Base-by-base conservation (phyloP, 1,140 invertebrate species). In the Uloborus diversus region DNA sequence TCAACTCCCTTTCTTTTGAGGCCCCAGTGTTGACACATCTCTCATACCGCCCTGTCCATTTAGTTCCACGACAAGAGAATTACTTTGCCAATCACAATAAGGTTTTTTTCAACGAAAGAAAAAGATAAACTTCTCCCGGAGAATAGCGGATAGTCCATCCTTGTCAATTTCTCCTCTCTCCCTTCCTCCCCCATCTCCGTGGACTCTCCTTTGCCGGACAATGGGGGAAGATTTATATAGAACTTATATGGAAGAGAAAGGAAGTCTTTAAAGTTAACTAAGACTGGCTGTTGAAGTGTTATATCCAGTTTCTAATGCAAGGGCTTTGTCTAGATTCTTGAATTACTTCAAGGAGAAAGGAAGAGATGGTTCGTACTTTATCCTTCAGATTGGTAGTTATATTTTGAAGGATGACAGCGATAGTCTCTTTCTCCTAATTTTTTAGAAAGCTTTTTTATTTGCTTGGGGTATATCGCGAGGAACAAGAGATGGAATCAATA, bases 61-160 rank as follows among this genome's bases (percentile, higher is more conserved):
- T 75, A 75, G 59, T 11, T 11, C 70, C 9, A 59, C 70, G 70
- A 75, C 70, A 75, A 75, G 70, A 75, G 70, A 75, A 75, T 75
- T 75, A 75, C 70, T 75, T 75, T 75, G 59, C 70, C 70, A 75
- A 75, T 75, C 70, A 75, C 70, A 75, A 75, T 75, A 75, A 75
- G 70, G 57, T 75, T 75, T 75, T 75, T 61, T 73, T 71, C n/a
- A 57, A 71, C 32, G 69, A 71, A 71, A 61, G 37, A 61, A 71
- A 71, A 71, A 71, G 69, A 71, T 59, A 71, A 71, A 71, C 51
- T 71, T 71, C 69, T 71, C 53, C 25, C 28, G 69, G 61, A 71
- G 69, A 71, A 71, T 71, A 71, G 70, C 14, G 70, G 70, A 64
- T 57, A 75, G 70, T 64, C 51, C 70, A 75, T 75, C 70, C 70